Evolutionary conservation across 2,113 vertebrate species (phyloP).

Genomic region (Bufo gargarizans): DNA sequence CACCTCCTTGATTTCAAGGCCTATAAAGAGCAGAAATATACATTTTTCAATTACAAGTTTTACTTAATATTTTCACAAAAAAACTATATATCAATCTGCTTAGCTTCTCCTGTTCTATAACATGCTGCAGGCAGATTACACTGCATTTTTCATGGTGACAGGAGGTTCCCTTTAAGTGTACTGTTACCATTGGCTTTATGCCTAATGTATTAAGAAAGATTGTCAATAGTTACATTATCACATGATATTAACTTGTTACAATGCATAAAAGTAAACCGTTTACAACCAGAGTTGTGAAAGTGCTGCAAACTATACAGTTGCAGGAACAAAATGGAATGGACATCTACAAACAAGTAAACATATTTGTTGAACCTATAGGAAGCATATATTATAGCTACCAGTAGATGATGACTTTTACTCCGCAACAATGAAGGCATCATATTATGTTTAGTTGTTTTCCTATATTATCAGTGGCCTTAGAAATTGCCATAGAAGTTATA

Average conservation of each 20-base stretch:
- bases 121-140: too few relatives aligned
- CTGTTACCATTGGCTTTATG: too few relatives aligned
- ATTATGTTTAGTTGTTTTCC: neutral
- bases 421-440: neutral
- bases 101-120: too few relatives aligned
- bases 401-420: neutral
- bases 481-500: neutral
- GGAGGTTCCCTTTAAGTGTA: too few relatives aligned
- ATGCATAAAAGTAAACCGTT: neutral
- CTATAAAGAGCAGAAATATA: too few relatives aligned
- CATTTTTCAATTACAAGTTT: too few relatives aligned
- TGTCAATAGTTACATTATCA: too few relatives aligned
- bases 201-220: too few relatives aligned
- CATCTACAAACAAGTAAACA: neutral
- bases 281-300: neutral
- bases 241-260: neutral
- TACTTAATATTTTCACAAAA: too few relatives aligned
- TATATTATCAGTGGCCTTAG: neutral
- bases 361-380: neutral
- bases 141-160: too few relatives aligned
- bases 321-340: neutral
- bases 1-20: too few relatives aligned
- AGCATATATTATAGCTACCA: neutral
- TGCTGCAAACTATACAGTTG: neutral
- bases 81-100: too few relatives aligned